A percentile compares a stretch with the other conserved stretches of the same genome.
Conservation (phyloP, 2,888 invertebrate species). For the Meta bourneti region DNA sequence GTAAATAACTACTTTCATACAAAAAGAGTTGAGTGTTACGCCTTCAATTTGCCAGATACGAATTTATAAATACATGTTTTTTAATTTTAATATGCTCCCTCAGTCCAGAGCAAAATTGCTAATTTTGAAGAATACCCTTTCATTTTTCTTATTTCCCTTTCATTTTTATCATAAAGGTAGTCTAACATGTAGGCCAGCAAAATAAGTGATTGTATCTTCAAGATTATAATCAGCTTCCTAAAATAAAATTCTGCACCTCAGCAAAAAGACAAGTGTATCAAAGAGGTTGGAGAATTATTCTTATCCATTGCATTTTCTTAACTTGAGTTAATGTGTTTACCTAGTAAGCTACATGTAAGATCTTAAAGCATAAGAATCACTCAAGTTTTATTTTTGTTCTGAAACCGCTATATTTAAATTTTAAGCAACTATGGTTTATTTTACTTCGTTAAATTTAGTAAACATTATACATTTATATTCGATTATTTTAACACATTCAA, state of each 20-base stretch:
- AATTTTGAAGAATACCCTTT: too few species aligned
- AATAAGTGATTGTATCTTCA: slow-evolving; percentile 2
- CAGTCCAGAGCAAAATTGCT: too few species aligned
- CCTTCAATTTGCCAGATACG: too few species aligned
- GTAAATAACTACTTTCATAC: too few species aligned
- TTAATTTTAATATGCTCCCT: too few species aligned
- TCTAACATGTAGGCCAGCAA: neutral
- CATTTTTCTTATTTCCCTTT: neutral
- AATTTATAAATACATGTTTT: too few species aligned
- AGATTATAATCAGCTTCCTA: neutral
- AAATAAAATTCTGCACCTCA: neutral
- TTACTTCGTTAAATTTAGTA: too few species aligned
- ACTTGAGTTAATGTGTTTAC: neutral
- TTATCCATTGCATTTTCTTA: neutral
- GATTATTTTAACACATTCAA: too few species aligned
- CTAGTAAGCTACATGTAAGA: neutral
- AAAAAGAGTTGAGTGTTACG: too few species aligned
- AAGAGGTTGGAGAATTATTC: slow-evolving; percentile 2
- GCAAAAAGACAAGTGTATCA: neutral
- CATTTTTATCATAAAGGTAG: neutral
- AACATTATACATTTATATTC: too few species aligned
- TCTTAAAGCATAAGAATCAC: neutral
- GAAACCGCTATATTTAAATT: too few species aligned
- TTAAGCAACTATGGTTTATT: too few species aligned
- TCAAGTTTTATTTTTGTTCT: neutral